phyloP scores from a whole-genome alignment of 2,797 vertebrate genomes.

The Sebastes steindachneri region DNA sequence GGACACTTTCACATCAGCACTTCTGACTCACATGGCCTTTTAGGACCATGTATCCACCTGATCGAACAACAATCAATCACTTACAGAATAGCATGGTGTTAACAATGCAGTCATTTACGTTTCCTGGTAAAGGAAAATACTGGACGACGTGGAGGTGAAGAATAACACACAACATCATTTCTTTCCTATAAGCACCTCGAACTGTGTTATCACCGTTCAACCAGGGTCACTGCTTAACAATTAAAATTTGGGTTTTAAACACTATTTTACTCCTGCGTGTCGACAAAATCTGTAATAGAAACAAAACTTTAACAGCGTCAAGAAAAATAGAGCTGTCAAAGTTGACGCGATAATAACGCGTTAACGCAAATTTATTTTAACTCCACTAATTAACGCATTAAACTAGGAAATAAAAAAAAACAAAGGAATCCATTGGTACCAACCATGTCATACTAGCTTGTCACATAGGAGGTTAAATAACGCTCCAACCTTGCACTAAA shows the following conservation, averaged over 20 bases:
- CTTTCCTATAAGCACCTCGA: not conserved
- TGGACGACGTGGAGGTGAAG: not conserved
- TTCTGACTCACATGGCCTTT: not conserved
- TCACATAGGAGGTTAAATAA: no score
- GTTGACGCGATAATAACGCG: no score
- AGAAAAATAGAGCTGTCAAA: not conserved
- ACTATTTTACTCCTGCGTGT: not conserved
- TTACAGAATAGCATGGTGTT: not conserved
- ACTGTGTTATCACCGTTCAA: not conserved
- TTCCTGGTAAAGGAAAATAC: not conserved
- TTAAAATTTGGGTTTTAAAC: not conserved
- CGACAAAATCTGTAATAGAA: not conserved
- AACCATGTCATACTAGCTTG: no score
- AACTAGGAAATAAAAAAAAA: no score
- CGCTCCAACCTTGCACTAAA: no score
- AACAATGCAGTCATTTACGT: not conserved
- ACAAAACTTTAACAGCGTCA: not conserved
- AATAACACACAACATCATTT: not conserved
- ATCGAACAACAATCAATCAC: constrained; percentile 1
- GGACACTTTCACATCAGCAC: constrained; percentile 2
- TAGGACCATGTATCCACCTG: not conserved
- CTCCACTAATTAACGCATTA: no score
- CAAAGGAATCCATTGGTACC: no score
- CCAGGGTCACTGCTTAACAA: no score
- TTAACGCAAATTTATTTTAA: no score